Percentiles rank a stretch among this genome's conserved stretches.
Conservation (phyloP, 2,888 invertebrate species). For the Xestobium rufovillosum region DNA sequence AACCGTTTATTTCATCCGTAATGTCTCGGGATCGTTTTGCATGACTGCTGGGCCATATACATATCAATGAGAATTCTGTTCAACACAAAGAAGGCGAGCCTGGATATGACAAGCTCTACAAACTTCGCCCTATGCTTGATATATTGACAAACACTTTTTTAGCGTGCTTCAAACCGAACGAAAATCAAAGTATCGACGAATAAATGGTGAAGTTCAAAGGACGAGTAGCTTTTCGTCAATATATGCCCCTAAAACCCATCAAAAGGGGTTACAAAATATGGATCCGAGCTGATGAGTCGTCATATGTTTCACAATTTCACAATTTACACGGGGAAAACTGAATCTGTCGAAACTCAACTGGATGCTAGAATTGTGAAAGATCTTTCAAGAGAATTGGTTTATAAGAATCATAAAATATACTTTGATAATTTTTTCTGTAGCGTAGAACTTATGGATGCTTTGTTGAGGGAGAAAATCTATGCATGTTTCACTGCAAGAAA, state of each 20-base stretch:
- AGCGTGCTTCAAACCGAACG: slow-evolving; percentile 10
- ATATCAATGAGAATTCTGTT: slow-evolving; percentile 24
- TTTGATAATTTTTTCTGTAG: slow-evolving; percentile 8
- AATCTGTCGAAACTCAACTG: background rate
- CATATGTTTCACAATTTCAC: slow-evolving; percentile 14
- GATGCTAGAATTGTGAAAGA: background rate
- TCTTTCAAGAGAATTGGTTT: slow-evolving; percentile 10
- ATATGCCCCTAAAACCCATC: slow-evolving; percentile 26
- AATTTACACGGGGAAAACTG: slow-evolving; percentile 12
- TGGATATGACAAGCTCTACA: slow-evolving; percentile 25
- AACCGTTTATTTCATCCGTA: slow-evolving; percentile 7
- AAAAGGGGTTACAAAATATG: slow-evolving; percentile 26
- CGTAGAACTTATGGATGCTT: background rate
- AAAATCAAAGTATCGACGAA: slow-evolving; percentile 14
- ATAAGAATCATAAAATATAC: slow-evolving; percentile 12
- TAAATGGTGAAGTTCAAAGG: slow-evolving; percentile 20
- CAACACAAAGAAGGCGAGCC: slow-evolving; percentile 20
- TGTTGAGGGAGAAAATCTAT: slow-evolving; percentile 8
- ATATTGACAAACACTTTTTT: slow-evolving; percentile 4
- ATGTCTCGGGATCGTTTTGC: slow-evolving; percentile 12
- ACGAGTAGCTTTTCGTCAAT: slow-evolving; percentile 21
- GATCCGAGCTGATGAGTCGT: slow-evolving; percentile 8
- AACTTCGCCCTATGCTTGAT: slow-evolving; percentile 18
- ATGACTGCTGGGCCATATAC: slow-evolving; percentile 15
- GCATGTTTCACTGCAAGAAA: slow-evolving; percentile 9